phyloP scores from a whole-genome alignment of 2,113 vertebrate genomes.

The Anhinga anhinga region DNA sequence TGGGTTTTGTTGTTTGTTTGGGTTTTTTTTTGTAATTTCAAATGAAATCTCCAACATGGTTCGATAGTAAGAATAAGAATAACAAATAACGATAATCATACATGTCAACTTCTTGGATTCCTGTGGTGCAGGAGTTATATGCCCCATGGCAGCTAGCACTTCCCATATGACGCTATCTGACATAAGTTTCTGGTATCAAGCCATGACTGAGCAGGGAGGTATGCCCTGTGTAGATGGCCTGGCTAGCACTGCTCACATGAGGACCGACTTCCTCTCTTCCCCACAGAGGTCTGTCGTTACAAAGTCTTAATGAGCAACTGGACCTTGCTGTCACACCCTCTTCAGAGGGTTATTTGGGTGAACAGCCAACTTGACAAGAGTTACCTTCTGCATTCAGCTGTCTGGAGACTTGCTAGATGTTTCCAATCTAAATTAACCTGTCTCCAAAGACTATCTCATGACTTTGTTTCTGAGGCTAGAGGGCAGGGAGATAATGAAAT shows the following conservation, averaged over 20 bases:
- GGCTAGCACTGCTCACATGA: not conserved
- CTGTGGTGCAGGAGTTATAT: not conserved
- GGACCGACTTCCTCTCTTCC: not conserved
- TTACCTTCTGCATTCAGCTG: not conserved
- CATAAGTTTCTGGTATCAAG: not conserved
- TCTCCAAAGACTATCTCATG: not conserved
- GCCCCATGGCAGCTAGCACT: not conserved
- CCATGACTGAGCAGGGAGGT: not conserved
- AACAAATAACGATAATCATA: not conserved
- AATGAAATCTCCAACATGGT: not conserved
- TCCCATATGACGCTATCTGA: not conserved
- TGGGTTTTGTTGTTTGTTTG: not conserved
- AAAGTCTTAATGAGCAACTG: not conserved
- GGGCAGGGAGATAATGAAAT: not conserved
- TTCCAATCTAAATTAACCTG: not conserved
- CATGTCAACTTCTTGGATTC: rapidly evolving
- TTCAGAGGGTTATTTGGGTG: not conserved
- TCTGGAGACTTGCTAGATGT: not conserved
- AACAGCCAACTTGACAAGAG: not conserved
- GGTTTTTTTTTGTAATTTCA: not conserved
- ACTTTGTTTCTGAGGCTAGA: not conserved
- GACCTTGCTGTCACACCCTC: not conserved
- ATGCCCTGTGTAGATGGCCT: not conserved
- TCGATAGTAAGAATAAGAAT: rapidly evolving
- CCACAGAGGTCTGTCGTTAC: not conserved